Conservation (phyloP, 2,888 invertebrate genomes). For the Melikaiella ostensackeni region DNA sequence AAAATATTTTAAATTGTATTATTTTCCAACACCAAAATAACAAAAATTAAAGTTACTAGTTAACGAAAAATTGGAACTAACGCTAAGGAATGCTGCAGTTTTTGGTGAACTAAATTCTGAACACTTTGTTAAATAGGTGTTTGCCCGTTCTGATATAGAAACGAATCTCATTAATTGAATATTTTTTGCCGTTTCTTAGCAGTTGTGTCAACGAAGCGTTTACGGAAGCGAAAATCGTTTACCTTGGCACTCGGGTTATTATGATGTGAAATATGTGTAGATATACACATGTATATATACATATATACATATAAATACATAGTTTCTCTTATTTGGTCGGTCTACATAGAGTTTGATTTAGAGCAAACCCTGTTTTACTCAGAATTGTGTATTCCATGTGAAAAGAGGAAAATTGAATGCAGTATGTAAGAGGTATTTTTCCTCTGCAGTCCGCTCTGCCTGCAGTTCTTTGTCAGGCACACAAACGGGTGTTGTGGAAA, state of each 20-base stretch:
- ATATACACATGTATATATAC: background rate
- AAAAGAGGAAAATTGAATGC: conserved; percentile 27
- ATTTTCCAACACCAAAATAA: too few relatives aligned
- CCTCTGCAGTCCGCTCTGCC: conserved; percentile 1
- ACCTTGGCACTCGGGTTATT: background rate
- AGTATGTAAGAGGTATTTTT: conserved; percentile 37
- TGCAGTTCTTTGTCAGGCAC: conserved; percentile 25
- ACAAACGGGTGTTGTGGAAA: conserved; percentile 32
- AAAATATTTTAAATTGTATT: too few relatives aligned
- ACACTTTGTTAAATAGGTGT: too few relatives aligned
- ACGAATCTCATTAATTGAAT: background rate
- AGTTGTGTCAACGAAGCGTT: background rate
- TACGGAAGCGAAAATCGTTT: conserved; percentile 20
- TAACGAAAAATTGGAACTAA: too few relatives aligned
- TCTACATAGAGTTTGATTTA: conserved; percentile 35
- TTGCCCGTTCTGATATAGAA: too few relatives aligned
- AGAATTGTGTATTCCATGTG: conserved; percentile 32
- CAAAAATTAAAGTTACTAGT: too few relatives aligned
- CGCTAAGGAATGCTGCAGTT: too few relatives aligned
- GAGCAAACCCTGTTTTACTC: conserved; percentile 34
- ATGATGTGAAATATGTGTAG: conserved; percentile 8
- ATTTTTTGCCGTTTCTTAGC: background rate
- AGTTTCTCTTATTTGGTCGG: conserved; percentile 33
- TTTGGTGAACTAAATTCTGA: too few relatives aligned
- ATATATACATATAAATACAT: background rate